These are phyloP conservation scores for Ferrisia virgata DNA, from an alignment of 2,888 invertebrate species.

Conservation along the genomic window DNA sequence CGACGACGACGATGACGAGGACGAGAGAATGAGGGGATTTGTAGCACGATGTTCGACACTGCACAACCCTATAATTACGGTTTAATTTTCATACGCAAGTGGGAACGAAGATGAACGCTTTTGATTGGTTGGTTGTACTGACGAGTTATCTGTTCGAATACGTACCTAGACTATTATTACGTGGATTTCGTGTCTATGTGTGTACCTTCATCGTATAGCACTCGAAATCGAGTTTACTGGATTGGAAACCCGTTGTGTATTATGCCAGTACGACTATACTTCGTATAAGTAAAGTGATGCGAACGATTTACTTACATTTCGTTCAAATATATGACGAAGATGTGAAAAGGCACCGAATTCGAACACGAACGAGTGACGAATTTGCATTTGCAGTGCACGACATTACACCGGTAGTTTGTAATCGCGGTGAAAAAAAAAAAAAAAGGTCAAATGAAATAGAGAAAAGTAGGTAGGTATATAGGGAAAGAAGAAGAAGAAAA, in stretches of 20 bases:
- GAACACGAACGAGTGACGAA: background rate
- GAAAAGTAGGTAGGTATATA: no score
- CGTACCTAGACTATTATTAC: background rate
- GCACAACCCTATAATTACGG: conserved; percentile 5
- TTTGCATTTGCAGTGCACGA: background rate
- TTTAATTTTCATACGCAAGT: conserved; percentile 1
- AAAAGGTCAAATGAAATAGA: no score
- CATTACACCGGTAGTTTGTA: background rate
- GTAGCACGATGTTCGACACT: background rate
- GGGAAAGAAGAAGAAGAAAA: background rate
- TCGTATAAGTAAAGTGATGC: background rate
- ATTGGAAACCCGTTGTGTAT: background rate
- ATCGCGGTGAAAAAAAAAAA: background rate
- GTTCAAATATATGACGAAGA: background rate
- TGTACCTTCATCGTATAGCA: background rate
- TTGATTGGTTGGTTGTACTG: background rate
- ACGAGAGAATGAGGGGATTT: background rate
- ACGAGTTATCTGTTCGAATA: background rate
- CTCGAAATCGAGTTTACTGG: background rate
- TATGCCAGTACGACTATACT: background rate
- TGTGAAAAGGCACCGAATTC: background rate
- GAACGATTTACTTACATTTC: background rate
- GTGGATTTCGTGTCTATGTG: no score
- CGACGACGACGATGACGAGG: background rate
- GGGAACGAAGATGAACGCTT: background rate